Evolutionary conservation across 2,888 invertebrate species (phyloP).

Genomic region (Limnephilus lunatus): DNA sequence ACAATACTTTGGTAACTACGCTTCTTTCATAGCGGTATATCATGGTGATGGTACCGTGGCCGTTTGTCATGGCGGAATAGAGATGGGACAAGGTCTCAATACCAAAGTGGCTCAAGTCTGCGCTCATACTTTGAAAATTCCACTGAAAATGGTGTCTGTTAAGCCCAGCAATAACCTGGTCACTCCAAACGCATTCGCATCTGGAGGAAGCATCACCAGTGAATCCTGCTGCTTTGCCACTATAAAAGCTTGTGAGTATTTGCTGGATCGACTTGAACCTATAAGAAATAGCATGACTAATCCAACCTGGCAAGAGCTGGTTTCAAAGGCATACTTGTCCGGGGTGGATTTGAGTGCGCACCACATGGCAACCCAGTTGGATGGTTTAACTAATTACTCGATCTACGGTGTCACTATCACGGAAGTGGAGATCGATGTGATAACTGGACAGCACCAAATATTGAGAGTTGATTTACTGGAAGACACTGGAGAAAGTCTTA

Average conservation of each 20-base stretch:
- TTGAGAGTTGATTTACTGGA: slow-evolving; percentile 84
- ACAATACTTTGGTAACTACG: slow-evolving; percentile 75
- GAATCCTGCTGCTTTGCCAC: slow-evolving; percentile 82
- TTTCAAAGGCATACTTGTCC: slow-evolving; percentile 74
- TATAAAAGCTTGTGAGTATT: slow-evolving; percentile 75
- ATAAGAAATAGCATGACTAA: slow-evolving; percentile 71
- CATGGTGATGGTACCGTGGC: slow-evolving; percentile 82
- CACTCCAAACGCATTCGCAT: slow-evolving; percentile 82
- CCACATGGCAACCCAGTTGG: slow-evolving; percentile 72
- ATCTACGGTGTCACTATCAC: slow-evolving; percentile 81
- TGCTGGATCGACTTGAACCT: slow-evolving; percentile 74
- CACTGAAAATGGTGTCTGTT: slow-evolving; percentile 81
- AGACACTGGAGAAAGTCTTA: slow-evolving; percentile 85
- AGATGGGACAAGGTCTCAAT: slow-evolving; percentile 88
- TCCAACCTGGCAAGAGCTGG: slow-evolving; percentile 76
- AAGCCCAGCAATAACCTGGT: slow-evolving; percentile 81
- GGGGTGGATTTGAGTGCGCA: slow-evolving; percentile 78
- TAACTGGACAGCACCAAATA: slow-evolving; percentile 86
- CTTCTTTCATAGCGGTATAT: slow-evolving; percentile 81
- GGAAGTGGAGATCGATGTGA: slow-evolving; percentile 87
- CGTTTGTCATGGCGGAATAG: slow-evolving; percentile 83
- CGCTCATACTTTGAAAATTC: slow-evolving; percentile 82
- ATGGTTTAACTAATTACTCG: slow-evolving; percentile 76
- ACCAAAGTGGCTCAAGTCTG: slow-evolving; percentile 85
- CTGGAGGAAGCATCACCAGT: slow-evolving; percentile 86